Base-by-base conservation (phyloP, 2,113 vertebrate species). In the Pachyramphus minor region DNA sequence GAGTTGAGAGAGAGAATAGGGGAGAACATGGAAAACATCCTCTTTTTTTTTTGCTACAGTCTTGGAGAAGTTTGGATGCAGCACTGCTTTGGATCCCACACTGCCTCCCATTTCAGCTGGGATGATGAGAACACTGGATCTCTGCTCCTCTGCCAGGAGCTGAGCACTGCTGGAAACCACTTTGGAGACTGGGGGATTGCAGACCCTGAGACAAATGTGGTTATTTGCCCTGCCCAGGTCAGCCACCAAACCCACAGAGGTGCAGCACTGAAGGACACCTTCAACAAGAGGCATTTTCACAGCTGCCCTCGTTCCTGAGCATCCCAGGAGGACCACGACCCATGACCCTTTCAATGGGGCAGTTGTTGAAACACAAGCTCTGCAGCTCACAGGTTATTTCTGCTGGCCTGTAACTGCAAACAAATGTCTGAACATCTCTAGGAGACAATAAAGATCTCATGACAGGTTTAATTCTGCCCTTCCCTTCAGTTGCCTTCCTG, bases 401-500 rank as follows among this genome's bases (percentile, higher is more conserved):
- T 60, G 33, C 90, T 31, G 5, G 39, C 44, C 74, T 88, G 33
- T 19, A 52, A 53, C 73, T 66, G 39, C 85, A 76, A 72, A 56
- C 55, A 73, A 93, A 62, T 2, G 28, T 8, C 63, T 77, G 88
- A 55, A 53, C 12, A 13, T 39, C 35, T 30, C 60, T 27, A 31
- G 52, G 67, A 41, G 12, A 53, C 79, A 88, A 11, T 20, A 3
- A 91, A 88, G 75, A 88, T 76, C 75, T 83, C 71, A 27, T 73
- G 45, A 45, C 15, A 62, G 66, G 60, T 73, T 53, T 53, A 6
- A 80, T 81, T 86, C 27, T 39, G 76, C 85, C 80, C 80, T 94
- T 93, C 58, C 85, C 71, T 90, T 69, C 56, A 3, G 27, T 5
- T 73, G 66, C 81, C 60, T 94, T 90, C 72, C 95, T 83, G 72